Percentiles rank a stretch among this genome's conserved stretches.
phyloP scores from a whole-genome alignment of 2,797 vertebrate genomes.

The Sarcophilus harrisii region DNA sequence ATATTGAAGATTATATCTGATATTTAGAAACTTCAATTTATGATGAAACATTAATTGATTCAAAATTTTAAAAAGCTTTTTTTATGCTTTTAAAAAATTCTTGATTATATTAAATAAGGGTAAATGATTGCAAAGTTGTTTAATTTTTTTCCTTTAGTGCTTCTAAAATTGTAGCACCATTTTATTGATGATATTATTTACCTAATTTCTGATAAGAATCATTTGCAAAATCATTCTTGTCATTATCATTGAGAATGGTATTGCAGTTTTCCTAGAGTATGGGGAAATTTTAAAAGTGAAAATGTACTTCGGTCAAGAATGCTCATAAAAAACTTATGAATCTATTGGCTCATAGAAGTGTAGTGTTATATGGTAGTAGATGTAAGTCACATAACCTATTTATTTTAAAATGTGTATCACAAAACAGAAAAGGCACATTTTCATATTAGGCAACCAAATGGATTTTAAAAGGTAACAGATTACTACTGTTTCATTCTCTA shows the following conservation, averaged over 20 bases:
- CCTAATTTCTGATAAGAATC: background rate
- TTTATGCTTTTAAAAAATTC: background rate
- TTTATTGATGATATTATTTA: constrained; percentile 4
- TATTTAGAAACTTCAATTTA: constrained; percentile 35
- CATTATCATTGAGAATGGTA: background rate
- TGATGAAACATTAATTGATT: background rate
- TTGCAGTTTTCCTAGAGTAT: background rate
- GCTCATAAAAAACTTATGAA: constrained; percentile 33
- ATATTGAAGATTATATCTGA: background rate
- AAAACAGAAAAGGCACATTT: background rate
- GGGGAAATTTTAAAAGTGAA: background rate
- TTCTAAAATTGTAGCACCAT: background rate
- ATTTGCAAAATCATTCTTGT: background rate
- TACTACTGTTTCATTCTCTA: background rate
- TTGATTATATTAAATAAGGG: constrained; percentile 4
- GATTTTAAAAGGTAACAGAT: background rate
- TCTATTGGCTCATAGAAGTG: background rate
- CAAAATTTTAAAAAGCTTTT: constrained; percentile 3
- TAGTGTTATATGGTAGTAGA: background rate
- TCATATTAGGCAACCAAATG: background rate
- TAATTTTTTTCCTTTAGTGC: background rate
- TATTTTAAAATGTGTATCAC: background rate
- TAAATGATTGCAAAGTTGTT: background rate
- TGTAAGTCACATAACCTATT: constrained; percentile 7
- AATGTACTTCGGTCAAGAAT: background rate